Percentiles rank a stretch among this genome's conserved stretches.
Conservation (phyloP, 2,797 vertebrate species). For the Syncerus caffer region DNA sequence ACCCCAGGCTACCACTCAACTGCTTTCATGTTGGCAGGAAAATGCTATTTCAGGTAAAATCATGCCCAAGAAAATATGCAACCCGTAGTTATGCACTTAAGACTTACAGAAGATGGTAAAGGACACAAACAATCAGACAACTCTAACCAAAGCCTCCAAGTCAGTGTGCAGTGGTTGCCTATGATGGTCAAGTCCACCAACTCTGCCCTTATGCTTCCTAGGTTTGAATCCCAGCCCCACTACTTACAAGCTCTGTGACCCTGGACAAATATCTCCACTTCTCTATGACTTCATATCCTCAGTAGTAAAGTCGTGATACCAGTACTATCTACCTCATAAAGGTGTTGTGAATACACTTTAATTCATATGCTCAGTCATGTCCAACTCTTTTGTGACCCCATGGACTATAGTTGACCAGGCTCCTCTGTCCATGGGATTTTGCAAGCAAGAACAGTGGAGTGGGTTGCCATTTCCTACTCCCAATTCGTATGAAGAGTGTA, state of each 20-base stretch:
- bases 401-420: not conserved
- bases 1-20: not conserved
- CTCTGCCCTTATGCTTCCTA: not conserved
- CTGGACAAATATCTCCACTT: not conserved
- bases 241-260: not conserved
- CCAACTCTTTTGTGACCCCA: not conserved
- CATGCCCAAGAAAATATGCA: not conserved
- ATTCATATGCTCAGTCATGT: not conserved
- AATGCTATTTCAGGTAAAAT: not conserved
- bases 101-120: not conserved
- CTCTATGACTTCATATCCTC: not conserved
- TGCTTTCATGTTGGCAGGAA: not conserved
- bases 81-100: not conserved
- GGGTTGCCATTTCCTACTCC: not conserved
- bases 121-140: not conserved
- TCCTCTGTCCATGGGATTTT: not conserved
- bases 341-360: not conserved
- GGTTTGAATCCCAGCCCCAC: not conserved
- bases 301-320: not conserved
- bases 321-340: not conserved
- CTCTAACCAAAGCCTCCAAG: not conserved
- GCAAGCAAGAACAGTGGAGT: not conserved
- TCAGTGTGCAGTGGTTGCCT: not conserved
- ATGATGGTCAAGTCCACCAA: accelerated
- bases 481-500: not conserved